Percentiles rank a stretch among this genome's conserved stretches.
These are phyloP conservation scores for Ceuthmochares aereus DNA, from an alignment of 2,113 vertebrate genomes.

Conservation along the genomic window DNA sequence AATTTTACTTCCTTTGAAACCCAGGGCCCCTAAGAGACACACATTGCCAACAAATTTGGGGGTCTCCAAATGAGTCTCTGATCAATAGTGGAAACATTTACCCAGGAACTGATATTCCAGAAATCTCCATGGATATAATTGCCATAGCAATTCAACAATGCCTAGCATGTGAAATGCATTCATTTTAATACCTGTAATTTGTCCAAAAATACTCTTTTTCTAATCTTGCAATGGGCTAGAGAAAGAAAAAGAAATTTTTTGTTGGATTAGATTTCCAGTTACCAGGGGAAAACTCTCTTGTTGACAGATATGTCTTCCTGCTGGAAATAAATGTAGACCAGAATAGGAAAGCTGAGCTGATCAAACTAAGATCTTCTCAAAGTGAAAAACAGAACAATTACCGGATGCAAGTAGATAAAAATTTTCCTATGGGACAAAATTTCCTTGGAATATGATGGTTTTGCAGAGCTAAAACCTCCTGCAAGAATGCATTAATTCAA, in stretches of 20 bases:
- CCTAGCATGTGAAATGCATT: not conserved
- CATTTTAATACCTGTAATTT: not conserved
- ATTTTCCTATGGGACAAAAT: not conserved
- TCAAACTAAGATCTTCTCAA: not conserved
- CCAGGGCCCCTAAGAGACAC: not conserved
- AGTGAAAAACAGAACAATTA: conserved; percentile 32
- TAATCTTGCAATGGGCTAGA: not conserved
- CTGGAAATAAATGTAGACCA: conserved; percentile 2
- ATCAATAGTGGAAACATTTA: not conserved
- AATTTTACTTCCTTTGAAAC: not conserved
- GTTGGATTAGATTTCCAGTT: not conserved
- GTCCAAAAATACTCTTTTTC: not conserved
- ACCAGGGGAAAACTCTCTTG: not conserved
- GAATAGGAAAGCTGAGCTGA: not conserved
- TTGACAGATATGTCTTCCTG: not conserved
- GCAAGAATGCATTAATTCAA: rapidly evolving
- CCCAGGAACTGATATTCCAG: not conserved
- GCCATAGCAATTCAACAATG: not conserved
- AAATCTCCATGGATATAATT: not conserved
- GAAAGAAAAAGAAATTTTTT: not conserved
- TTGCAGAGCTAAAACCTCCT: not conserved
- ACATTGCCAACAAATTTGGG: not conserved
- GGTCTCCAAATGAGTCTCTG: not conserved
- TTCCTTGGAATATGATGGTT: not conserved
- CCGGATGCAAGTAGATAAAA: conserved; percentile 7